phyloP scores from a whole-genome alignment of 2,888 invertebrate genomes.

The Capitulum mitella region DNA sequence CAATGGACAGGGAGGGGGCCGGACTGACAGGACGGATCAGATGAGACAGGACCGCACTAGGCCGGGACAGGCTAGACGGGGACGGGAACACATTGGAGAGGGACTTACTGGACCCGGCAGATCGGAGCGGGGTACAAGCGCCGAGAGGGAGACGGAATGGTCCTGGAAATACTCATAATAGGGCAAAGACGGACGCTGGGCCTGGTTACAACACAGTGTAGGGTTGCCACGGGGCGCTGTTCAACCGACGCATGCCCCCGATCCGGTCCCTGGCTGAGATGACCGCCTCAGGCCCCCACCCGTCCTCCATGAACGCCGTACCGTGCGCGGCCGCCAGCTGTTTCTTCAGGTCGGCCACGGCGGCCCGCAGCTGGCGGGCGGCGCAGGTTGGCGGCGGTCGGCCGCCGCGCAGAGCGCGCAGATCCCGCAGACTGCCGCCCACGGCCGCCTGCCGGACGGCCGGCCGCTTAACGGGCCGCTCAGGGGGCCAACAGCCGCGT shows the following conservation, averaged over 20 bases:
- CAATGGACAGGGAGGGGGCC: background rate
- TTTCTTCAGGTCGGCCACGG: background rate
- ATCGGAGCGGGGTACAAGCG: too few species aligned
- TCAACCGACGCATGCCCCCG: too few species aligned
- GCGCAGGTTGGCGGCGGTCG: background rate
- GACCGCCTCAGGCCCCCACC: too few species aligned
- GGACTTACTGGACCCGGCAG: background rate
- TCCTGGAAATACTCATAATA: too few species aligned
- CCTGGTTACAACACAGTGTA: too few species aligned
- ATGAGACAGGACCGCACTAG: background rate
- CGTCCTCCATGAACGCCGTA: background rate
- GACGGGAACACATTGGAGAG: background rate
- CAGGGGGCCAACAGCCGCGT: background rate
- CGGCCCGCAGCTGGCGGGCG: background rate
- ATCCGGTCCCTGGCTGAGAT: too few species aligned
- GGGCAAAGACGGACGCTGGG: too few species aligned
- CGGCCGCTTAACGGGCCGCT: background rate
- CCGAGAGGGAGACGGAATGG: too few species aligned
- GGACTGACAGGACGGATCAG: background rate
- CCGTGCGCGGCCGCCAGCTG: background rate
- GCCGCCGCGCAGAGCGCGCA: background rate
- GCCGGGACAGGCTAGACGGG: background rate
- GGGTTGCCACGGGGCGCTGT: too few species aligned
- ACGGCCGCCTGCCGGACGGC: background rate
- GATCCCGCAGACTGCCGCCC: background rate